Evolutionary conservation across 2,888 invertebrate species (phyloP).

Genomic region (Pedicia rivosa): DNA sequence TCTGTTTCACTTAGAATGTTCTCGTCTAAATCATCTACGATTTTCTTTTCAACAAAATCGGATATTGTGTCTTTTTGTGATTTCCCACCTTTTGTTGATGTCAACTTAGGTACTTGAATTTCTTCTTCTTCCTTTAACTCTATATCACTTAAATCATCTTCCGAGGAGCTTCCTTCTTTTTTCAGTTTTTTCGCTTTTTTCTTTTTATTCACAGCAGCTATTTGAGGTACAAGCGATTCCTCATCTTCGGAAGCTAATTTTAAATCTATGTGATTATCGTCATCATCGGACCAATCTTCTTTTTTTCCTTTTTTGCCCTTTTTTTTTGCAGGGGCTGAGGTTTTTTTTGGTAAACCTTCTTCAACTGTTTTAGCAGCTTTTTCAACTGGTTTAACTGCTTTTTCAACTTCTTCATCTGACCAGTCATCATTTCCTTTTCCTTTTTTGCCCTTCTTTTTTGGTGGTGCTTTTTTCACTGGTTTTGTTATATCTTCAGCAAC

Average conservation of each 20-base stretch:
- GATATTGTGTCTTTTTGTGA: slow-evolving; percentile 12
- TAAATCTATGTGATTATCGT: slow-evolving; percentile 15
- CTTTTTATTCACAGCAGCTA: slow-evolving; percentile 25
- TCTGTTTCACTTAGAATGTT: slow-evolving; percentile 20
- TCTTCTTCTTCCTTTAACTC: slow-evolving; percentile 5
- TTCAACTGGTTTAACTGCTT: neutral
- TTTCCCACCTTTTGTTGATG: no score
- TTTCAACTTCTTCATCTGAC: slow-evolving; percentile 11
- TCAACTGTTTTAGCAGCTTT: slow-evolving; percentile 9
- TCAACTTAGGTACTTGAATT: no score
- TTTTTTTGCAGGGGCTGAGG: slow-evolving; percentile 11
- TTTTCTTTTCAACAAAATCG: slow-evolving; percentile 12
- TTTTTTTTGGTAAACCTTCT: slow-evolving; percentile 8
- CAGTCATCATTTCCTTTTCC: slow-evolving; percentile 10
- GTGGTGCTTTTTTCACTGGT: slow-evolving; percentile 9
- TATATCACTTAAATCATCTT: slow-evolving; percentile 18
- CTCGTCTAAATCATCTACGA: no score
- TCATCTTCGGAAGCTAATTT: slow-evolving; percentile 10
- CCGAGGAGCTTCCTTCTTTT: no score
- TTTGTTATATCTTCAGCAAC: slow-evolving; percentile 28
- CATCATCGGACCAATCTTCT: slow-evolving; percentile 36
- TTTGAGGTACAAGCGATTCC: slow-evolving; percentile 6
- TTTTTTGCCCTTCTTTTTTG: slow-evolving; percentile 19
- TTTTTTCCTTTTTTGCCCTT: slow-evolving; percentile 34
- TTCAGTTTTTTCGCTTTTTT: neutral